A percentile compares a stretch with the other conserved stretches of the same genome.
Conservation (phyloP, 2,797 vertebrate species). For the Mus caroli region DNA sequence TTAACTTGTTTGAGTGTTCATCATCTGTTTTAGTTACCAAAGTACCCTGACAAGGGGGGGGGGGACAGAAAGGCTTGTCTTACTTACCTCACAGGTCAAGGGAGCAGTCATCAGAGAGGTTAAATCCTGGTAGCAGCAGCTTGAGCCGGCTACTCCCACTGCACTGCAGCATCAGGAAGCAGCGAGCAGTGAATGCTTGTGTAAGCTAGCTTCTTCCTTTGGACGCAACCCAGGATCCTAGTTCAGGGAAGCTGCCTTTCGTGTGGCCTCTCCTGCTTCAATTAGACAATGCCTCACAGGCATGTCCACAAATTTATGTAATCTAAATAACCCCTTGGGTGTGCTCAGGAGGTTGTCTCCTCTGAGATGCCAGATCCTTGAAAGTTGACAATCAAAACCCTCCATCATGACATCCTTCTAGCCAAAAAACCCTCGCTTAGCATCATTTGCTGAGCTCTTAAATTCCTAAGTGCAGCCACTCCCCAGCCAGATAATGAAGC, state of each 20-base stretch:
- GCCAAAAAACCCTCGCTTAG: slow-evolving; percentile 6
- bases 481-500: background rate
- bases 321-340: background rate
- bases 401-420: background rate
- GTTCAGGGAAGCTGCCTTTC: background rate
- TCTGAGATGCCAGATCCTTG: background rate
- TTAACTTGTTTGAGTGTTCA: background rate
- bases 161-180: background rate
- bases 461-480: slow-evolving; percentile 1
- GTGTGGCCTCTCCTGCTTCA: background rate
- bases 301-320: background rate
- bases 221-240: background rate
- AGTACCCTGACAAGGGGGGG: background rate
- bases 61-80: background rate
- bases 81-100: background rate
- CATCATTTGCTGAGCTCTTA: background rate
- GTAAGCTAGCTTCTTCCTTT: background rate
- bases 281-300: background rate
- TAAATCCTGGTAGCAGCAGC: background rate
- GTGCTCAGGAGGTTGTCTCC: background rate
- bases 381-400: background rate
- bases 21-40: background rate
- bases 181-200: background rate
- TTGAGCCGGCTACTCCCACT: background rate
- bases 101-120: background rate